A percentile compares a stretch with the other conserved stretches of the same genome.
phyloP scores from a whole-genome alignment of 2,797 vertebrate species.

The Danio albolineatus region DNA sequence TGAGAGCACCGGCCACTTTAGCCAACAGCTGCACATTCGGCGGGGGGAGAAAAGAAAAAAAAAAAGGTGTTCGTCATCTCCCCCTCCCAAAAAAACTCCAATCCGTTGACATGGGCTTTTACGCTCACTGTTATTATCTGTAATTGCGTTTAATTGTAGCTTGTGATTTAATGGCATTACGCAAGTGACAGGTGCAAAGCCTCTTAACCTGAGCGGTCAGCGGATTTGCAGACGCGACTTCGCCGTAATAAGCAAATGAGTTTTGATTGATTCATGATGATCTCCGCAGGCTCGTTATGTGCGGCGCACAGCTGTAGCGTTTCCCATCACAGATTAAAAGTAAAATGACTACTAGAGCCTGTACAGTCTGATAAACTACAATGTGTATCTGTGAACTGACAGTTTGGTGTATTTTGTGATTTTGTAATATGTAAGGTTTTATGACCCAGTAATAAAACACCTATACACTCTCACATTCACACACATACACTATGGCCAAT shows the following conservation, averaged over 20 bases:
- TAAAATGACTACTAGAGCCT: background rate
- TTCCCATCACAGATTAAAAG: conserved; percentile 22
- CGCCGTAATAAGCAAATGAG: conserved; percentile 35
- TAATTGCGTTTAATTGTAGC: conserved; percentile 75
- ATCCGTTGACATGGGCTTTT: conserved; percentile 30
- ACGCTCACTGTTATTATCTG: conserved; percentile 64
- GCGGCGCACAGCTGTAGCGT: background rate
- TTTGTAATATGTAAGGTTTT: too few relatives aligned
- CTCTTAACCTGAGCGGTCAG: conserved; percentile 74
- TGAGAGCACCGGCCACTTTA: conserved; percentile 41
- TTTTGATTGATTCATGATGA: conserved; percentile 41
- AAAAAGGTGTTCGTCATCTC: conserved; percentile 27
- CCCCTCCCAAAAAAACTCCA: conserved; percentile 24
- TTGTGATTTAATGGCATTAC: conserved; percentile 74
- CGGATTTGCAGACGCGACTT: conserved; percentile 19
- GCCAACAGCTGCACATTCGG: conserved; percentile 59
- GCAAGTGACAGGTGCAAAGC: conserved; percentile 77
- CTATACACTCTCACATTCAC: too few relatives aligned
- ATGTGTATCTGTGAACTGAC: too few relatives aligned
- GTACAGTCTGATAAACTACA: background rate
- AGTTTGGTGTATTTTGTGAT: too few relatives aligned
- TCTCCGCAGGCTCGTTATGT: conserved; percentile 35
- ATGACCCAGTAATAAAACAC: too few relatives aligned
- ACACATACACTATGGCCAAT: too few relatives aligned
- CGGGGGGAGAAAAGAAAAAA: conserved; percentile 21